A percentile compares a stretch with the other conserved stretches of the same genome.
phyloP scores from a whole-genome alignment of 2,888 invertebrate genomes.

The Troglohyphantes excavatus region DNA sequence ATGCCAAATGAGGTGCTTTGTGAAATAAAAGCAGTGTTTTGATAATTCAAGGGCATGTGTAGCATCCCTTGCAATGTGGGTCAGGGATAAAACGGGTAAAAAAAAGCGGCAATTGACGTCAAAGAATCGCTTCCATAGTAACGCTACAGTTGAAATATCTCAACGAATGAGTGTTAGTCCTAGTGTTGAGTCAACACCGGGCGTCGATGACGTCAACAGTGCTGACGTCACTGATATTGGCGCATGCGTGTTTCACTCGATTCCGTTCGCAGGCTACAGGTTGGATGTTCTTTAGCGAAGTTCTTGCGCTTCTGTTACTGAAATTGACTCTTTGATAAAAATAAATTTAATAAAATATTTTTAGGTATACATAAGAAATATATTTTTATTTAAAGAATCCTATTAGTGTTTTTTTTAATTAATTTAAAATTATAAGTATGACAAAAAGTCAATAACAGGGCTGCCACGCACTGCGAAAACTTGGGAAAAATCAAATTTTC shows the following conservation, averaged over 20 bases:
- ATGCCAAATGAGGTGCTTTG: constrained; percentile 49
- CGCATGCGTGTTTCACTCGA: constrained; percentile 45
- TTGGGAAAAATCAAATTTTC: no score
- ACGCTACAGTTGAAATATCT: constrained; percentile 29
- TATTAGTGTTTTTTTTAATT: no score
- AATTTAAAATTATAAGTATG: no score
- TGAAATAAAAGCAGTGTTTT: constrained; percentile 2
- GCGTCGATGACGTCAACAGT: not conserved
- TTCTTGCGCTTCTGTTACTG: not conserved
- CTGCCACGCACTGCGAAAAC: no score
- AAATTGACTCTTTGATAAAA: no score
- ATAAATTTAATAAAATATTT: no score
- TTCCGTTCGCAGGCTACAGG: constrained; percentile 29
- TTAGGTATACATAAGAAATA: no score
- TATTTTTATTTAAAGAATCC: no score
- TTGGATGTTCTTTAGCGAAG: constrained; percentile 20
- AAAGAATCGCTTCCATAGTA: constrained; percentile 34
- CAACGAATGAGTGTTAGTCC: constrained; percentile 17
- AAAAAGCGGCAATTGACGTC: constrained; percentile 62
- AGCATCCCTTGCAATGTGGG: constrained; percentile 56
- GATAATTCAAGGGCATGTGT: constrained; percentile 60
- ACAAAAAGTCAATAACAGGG: no score
- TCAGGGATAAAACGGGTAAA: constrained; percentile 72
- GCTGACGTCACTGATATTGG: constrained; percentile 11
- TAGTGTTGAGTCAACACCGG: no score